Conservation (phyloP, 1,140 invertebrate species). For the Apolygus lucorum region DNA sequence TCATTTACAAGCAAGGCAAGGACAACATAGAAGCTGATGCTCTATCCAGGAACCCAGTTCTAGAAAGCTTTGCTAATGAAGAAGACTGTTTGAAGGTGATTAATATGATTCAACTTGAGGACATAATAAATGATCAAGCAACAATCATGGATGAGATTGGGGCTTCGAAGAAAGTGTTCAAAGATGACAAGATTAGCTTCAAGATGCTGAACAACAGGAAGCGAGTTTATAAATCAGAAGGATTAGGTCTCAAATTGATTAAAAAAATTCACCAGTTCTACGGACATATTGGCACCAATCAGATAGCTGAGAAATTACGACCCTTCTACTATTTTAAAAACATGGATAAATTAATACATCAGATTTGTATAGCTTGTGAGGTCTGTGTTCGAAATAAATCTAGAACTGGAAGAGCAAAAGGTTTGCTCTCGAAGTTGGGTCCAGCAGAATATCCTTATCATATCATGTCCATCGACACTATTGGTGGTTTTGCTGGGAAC, state of each 20-base stretch:
- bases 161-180: neutral
- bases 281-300: neutral
- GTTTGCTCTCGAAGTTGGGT: conserved; percentile 35
- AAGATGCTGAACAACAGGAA: conserved; percentile 6
- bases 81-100: neutral
- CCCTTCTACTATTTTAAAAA: conserved; percentile 33
- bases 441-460: conserved; percentile 38
- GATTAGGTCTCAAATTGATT: conserved; percentile 18
- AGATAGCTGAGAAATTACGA: neutral
- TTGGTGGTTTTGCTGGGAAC: conserved; percentile 33
- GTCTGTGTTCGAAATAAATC: conserved; percentile 38
- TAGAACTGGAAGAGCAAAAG: conserved; percentile 33
- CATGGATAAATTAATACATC: conserved; percentile 27
- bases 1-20: conserved; percentile 31
- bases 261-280: conserved; percentile 17
- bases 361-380: conserved; percentile 35
- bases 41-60: conserved; percentile 19
- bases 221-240: neutral
- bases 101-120: neutral
- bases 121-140: neutral
- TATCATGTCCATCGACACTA: conserved; percentile 35
- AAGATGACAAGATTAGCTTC: neutral
- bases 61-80: conserved; percentile 1
- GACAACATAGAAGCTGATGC: conserved; percentile 24
- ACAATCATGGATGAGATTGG: neutral